Percentiles rank a stretch among this genome's conserved stretches.
Evolutionary conservation across 2,888 invertebrate species (phyloP).

Genomic region (Octonoba sinensis): DNA sequence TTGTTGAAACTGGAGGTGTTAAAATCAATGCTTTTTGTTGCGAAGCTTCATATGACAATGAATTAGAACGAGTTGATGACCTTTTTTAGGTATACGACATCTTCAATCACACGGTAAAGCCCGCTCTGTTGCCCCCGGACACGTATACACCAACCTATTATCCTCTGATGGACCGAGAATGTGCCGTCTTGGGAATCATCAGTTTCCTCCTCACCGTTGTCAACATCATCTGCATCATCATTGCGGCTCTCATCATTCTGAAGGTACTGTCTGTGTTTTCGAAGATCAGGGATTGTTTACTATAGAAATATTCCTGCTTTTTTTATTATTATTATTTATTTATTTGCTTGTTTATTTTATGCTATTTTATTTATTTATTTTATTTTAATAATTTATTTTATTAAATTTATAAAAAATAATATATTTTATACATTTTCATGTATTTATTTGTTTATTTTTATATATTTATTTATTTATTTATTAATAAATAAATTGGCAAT

Average conservation of each 20-base stretch:
- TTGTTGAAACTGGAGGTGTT: background rate
- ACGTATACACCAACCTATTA: constrained; percentile 77
- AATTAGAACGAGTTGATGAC: background rate
- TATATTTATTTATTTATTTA: too few species aligned
- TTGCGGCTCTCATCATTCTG: constrained; percentile 65
- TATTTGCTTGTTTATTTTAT: too few species aligned
- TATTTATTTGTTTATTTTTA: too few species aligned
- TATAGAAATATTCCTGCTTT: too few species aligned
- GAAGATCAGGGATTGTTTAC: too few species aligned
- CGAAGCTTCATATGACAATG: background rate
- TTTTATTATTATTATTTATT: too few species aligned
- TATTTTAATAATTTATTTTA: too few species aligned
- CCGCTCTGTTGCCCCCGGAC: constrained; percentile 61
- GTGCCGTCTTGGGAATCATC: constrained; percentile 82
- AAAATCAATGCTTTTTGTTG: too few species aligned
- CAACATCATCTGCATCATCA: constrained; percentile 82
- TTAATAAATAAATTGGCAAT: too few species aligned
- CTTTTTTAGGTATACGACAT: constrained; percentile 51
- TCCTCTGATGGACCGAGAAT: constrained; percentile 82
- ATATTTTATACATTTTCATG: too few species aligned
- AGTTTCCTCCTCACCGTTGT: constrained; percentile 84
- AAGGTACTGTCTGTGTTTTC: constrained; percentile 65
- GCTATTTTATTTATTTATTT: too few species aligned
- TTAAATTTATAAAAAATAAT: too few species aligned
- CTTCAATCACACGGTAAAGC: constrained; percentile 59